Base-by-base conservation (phyloP, 1,140 invertebrate species). In the Asbolus verrucosus region DNA sequence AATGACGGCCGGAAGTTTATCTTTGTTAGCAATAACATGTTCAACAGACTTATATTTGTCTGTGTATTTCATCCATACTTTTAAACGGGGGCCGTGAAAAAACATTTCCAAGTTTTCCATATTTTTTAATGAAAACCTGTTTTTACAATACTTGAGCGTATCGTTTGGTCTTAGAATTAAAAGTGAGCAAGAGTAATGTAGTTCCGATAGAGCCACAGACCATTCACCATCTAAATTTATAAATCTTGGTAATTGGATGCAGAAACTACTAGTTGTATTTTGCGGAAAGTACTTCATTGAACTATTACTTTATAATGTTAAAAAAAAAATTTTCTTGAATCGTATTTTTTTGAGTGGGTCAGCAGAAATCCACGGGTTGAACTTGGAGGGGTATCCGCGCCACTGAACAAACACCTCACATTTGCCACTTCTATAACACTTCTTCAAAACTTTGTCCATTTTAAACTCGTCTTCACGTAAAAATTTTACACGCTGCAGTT, bases 401-500 rank as follows among this genome's bases (percentile, higher is more conserved):
- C 43, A 50, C 43, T 50, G 43, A 19, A 50, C 43, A 2, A 1
- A 50, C 3, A 50, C 9, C 21, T 50, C 43, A n/a, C 43, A 6
- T 2, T 14, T 4, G 9, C 43, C 43, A 2, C 15, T 50, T 50
- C 15, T 50, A 50, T 36, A 36, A 6, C 33, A 6, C n/a, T 50
- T 50, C 3, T 15, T 9, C 43, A 50, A 11, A 9, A 50, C 14
- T 21, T 41, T 39, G 21, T 65, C 62, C 8, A 43, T 65, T 39
- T 65, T 14, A 39, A 67, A 54, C 13, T 16, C 9, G 9, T 5
- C 1, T 2, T 5, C 0, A n/a, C n/a, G 13, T 39, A 3, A 27
- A 36, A 3, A 27, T 27, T 27, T 27, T 2, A 67, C 27, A 5
- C 31, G 41, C 39, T 67, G 65, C 1, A 67, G 8, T 27, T 67